These are phyloP conservation scores for Muscidifurax raptorellus DNA, from an alignment of 1,140 invertebrate species.

Conservation along the genomic window DNA sequence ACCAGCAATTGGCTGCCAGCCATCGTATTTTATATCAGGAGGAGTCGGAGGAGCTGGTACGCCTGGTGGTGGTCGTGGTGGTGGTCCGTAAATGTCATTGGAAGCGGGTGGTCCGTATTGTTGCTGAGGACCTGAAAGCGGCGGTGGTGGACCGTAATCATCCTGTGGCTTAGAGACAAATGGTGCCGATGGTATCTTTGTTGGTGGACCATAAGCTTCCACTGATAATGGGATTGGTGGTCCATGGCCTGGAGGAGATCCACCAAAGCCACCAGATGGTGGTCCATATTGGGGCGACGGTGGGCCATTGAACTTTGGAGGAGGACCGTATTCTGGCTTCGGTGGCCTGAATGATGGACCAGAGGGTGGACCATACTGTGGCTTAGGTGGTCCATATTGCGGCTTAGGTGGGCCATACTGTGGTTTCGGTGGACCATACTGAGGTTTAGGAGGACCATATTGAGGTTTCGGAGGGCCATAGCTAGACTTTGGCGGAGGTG, in stretches of 20 bases:
- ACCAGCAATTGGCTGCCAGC: slow-evolving; percentile 88
- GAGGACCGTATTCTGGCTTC: slow-evolving; percentile 64
- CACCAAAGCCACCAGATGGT: slow-evolving; percentile 57
- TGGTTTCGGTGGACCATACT: slow-evolving; percentile 67
- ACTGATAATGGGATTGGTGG: slow-evolving; percentile 67
- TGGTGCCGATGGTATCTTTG: slow-evolving; percentile 72
- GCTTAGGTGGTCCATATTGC: slow-evolving; percentile 24
- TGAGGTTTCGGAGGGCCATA: slow-evolving; percentile 61
- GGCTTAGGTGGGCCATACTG: slow-evolving; percentile 74
- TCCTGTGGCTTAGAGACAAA: slow-evolving; percentile 73
- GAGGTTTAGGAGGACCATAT: slow-evolving; percentile 73
- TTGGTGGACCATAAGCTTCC: slow-evolving; percentile 69
- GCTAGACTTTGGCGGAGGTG: slow-evolving; percentile 64
- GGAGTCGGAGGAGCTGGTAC: slow-evolving; percentile 84
- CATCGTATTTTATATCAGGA: slow-evolving; percentile 86
- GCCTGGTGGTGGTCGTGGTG: slow-evolving; percentile 79
- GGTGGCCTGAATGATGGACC: slow-evolving; percentile 67
- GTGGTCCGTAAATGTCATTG: slow-evolving; percentile 75
- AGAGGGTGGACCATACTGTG: slow-evolving; percentile 73
- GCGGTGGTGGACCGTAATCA: slow-evolving; percentile 73
- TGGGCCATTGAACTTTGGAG: slow-evolving; percentile 68
- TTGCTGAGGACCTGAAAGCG: slow-evolving; percentile 54
- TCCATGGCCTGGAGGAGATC: slow-evolving; percentile 61
- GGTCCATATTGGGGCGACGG: slow-evolving; percentile 69
- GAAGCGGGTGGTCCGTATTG: slow-evolving; percentile 71